A percentile compares a stretch with the other conserved stretches of the same genome.
phyloP scores from a whole-genome alignment of 2,797 vertebrate species.

The Halcyon badia region DNA sequence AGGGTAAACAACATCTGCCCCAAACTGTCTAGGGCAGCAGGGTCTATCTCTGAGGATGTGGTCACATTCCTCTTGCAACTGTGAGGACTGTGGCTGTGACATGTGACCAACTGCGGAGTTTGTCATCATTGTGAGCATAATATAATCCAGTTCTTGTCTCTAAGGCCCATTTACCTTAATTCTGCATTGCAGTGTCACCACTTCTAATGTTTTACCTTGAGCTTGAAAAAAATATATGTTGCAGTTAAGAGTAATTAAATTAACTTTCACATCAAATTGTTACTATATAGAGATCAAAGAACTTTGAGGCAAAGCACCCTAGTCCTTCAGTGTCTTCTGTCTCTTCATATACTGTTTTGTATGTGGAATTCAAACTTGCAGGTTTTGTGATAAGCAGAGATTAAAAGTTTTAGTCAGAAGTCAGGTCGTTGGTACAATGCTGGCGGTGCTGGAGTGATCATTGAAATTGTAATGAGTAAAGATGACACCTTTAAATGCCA shows the following conservation, averaged over 20 bases:
- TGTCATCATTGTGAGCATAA: neutral
- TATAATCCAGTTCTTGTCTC: neutral
- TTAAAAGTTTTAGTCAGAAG: neutral
- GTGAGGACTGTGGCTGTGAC: neutral
- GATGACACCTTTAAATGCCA: conserved; percentile 27
- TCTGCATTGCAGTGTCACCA: neutral
- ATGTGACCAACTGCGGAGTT: neutral
- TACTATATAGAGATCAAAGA: neutral
- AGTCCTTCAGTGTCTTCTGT: neutral
- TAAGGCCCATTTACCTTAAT: neutral
- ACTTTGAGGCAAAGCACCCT: neutral
- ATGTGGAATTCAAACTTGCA: neutral
- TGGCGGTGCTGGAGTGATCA: neutral
- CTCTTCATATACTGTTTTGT: neutral
- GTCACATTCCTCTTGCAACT: neutral
- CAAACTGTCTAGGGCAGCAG: neutral
- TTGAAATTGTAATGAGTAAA: conserved; percentile 21
- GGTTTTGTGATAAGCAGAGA: neutral
- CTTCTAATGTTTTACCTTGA: neutral
- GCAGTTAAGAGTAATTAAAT: neutral
- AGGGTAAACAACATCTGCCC: neutral
- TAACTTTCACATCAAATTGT: neutral
- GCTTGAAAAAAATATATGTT: neutral
- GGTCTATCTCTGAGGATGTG: neutral
- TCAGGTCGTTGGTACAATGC: neutral